Evolutionary conservation across 1,140 invertebrate genomes (phyloP).

Genomic region (Glomeris maerens): DNA sequence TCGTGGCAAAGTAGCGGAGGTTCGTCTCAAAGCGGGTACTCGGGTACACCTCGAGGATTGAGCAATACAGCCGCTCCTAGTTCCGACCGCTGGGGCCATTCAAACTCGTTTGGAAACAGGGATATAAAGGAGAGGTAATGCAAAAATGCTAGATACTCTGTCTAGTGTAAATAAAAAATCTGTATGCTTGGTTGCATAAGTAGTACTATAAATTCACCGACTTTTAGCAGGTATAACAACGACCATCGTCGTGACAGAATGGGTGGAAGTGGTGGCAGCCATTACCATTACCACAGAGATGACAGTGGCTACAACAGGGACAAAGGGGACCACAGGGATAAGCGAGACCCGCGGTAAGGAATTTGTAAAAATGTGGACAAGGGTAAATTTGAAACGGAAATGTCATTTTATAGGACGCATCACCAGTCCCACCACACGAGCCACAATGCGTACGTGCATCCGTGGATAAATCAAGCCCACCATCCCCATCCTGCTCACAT

Average conservation of each 20-base stretch:
- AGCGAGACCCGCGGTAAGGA: conserved; percentile 10
- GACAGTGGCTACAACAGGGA: not conserved
- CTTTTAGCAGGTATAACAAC: conserved; percentile 2
- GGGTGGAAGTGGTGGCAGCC: not conserved
- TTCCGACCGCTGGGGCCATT: conserved; percentile 6
- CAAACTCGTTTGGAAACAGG: not conserved
- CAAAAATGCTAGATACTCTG: not conserved
- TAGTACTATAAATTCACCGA: not conserved
- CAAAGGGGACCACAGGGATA: not conserved
- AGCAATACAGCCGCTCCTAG: conserved; percentile 13
- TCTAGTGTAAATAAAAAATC: not conserved
- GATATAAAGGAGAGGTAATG: not conserved
- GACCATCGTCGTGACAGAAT: conserved; percentile 5
- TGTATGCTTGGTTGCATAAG: not conserved
- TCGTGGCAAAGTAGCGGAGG: no score
- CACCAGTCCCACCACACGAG: no score
- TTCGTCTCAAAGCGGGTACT: no score
- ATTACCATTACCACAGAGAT: not conserved
- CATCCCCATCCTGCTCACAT: not conserved
- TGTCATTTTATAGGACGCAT: no score
- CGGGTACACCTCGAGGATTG: conserved; percentile 8
- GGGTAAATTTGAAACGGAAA: no score
- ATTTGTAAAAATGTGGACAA: conserved; percentile 1
- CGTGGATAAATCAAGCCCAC: no score
- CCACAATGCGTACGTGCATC: no score